Evolutionary conservation across 2,888 invertebrate species (phyloP), one percentile per base, ranked within the genome.

Genomic region (Amphipoea lucens): DNA sequence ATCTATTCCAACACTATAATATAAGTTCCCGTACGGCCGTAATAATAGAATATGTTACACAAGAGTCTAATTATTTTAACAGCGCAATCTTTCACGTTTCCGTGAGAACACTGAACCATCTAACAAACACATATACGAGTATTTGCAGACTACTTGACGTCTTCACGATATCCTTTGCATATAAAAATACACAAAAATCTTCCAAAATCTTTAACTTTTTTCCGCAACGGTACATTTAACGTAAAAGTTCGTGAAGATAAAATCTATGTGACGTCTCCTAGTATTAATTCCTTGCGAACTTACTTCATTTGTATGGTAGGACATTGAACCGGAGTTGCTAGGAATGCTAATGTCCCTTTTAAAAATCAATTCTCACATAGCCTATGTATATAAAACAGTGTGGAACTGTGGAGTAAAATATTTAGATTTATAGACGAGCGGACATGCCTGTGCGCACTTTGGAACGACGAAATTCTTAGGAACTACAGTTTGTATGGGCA

Each of bases 331-430:
- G 20, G 65, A 72, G 74, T 17, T 45, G 72, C 72, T 62, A 66
- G 70, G 91, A 89, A 92, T 92, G 60, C 65, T 85, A 87, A 91
- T 87, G 82, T 29, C 74, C 85, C 85, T 84, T 89, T 88, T 87
- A 85, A 78, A 73, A 88, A 89, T 84, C 83, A 82, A 87, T 91
- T 91, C 89, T 74, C 89, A 88, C 88, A 81, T 83, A 76, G 74
- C 65, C 72, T 71, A 75, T 68, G 78, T 83, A 57, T 83, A 77
- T 65, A 74, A 81, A 71, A 71, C 51, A 42, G 66, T 62, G 73
- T 63, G 60, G 71, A 79, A 42, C 69, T 62, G 69, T 63, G 60
- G 71, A 79, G 72, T 78, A 62, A 80, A 84, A 83, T 79, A 77
- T 79, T 83, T 71, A 82, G 73, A 82, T 83, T 85, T 82, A 80